Conservation (phyloP, 2,797 vertebrate species). For the Pseudomugil tenellus region DNA sequence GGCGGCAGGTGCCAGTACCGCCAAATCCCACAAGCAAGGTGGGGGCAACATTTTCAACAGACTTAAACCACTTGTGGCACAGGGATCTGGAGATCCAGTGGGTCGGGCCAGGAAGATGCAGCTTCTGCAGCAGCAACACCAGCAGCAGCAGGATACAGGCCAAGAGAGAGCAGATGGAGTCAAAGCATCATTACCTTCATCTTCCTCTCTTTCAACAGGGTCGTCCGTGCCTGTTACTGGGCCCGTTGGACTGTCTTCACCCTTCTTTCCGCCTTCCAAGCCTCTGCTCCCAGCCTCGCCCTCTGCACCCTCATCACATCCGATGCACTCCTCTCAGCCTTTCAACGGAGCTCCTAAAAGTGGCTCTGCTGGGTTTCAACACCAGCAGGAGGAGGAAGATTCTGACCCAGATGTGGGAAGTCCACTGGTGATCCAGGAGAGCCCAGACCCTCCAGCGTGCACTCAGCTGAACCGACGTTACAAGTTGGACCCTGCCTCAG, state of each 20-base stretch:
- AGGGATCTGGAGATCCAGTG: conserved; percentile 82
- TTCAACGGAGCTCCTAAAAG: conserved; percentile 81
- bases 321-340: conserved; percentile 77
- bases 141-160: conserved; percentile 80
- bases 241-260: conserved; percentile 69
- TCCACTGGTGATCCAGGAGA: conserved; percentile 82
- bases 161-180: conserved; percentile 74
- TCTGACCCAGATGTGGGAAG: conserved; percentile 76
- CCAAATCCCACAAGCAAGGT: conserved; percentile 79
- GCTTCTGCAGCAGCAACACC: conserved; percentile 83
- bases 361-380: conserved; percentile 66
- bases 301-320: conserved; percentile 73
- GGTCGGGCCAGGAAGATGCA: conserved; percentile 85
- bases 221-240: conserved; percentile 69
- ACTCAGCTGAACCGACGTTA: conserved; percentile 81
- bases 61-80: conserved; percentile 84
- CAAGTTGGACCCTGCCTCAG: conserved; percentile 74
- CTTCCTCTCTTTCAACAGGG: conserved; percentile 64
- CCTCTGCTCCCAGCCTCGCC: conserved; percentile 72
- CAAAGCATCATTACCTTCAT: conserved; percentile 72
- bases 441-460: conserved; percentile 76
- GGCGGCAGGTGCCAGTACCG: conserved; percentile 53
- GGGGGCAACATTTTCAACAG: conserved; percentile 85
- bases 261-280: conserved; percentile 82
- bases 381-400: conserved; percentile 75